Evolutionary conservation across 2,797 vertebrate species (phyloP).

Genomic region (Lagorchestes hirsutus): DNA sequence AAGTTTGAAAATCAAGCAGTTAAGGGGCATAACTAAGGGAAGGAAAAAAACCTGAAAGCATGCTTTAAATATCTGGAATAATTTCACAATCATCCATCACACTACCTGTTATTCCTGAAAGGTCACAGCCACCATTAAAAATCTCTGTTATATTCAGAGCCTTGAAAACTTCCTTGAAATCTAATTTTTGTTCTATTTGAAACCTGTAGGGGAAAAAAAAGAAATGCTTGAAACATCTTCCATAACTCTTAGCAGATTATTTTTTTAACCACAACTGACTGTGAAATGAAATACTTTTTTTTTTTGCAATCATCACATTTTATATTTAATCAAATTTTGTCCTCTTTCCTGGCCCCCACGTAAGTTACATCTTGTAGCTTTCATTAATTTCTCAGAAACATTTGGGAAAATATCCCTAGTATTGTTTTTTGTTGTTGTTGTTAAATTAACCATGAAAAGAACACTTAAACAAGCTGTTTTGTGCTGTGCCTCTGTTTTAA

Average conservation of each 20-base stretch:
- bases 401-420: not conserved
- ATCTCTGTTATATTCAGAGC: slow-evolving; percentile 83
- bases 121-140: slow-evolving; percentile 82
- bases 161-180: slow-evolving; percentile 80
- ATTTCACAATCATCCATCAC: slow-evolving; percentile 62
- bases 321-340: slow-evolving; percentile 46
- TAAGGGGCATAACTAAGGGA: slow-evolving; percentile 50
- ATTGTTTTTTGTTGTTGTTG: not conserved
- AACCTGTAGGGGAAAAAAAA: slow-evolving; percentile 75
- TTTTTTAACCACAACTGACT: slow-evolving; percentile 4
- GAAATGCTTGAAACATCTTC: slow-evolving; percentile 15
- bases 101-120: slow-evolving; percentile 85
- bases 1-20: slow-evolving; percentile 43
- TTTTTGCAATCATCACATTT: slow-evolving; percentile 6
- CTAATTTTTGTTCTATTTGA: slow-evolving; percentile 82
- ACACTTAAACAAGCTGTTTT: not conserved
- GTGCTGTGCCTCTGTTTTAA: not conserved
- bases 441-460: not conserved
- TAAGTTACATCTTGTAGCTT: not conserved
- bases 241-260: slow-evolving; percentile 10
- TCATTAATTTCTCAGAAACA: not conserved
- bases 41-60: slow-evolving; percentile 58
- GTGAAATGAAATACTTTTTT: slow-evolving; percentile 38
- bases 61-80: slow-evolving; percentile 33
- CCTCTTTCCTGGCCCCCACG: not conserved